These are phyloP conservation scores for Craniophora ligustri DNA, from an alignment of 2,888 invertebrate genomes.

Conservation along the genomic window DNA sequence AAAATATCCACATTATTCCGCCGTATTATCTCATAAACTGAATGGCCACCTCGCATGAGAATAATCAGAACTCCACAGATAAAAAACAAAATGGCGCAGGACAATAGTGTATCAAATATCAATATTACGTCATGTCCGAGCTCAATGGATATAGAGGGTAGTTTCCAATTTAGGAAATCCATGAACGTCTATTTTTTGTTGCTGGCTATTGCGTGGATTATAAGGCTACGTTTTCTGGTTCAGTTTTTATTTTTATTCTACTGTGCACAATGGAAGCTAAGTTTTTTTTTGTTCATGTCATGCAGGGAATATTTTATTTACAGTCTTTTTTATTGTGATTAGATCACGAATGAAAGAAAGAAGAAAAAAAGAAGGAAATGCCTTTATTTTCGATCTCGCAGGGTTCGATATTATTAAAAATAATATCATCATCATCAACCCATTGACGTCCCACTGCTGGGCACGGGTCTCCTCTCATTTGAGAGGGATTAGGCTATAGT, in stretches of 20 bases:
- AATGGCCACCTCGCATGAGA: constrained; percentile 22
- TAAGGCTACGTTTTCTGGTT: constrained; percentile 15
- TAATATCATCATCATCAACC: too few species aligned
- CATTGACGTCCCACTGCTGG: too few species aligned
- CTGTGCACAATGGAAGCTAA: too few species aligned
- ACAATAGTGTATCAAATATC: constrained; percentile 23
- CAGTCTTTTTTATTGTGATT: too few species aligned
- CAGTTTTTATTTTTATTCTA: not conserved
- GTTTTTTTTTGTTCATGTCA: too few species aligned
- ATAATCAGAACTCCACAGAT: constrained; percentile 17
- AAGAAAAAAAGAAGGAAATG: too few species aligned
- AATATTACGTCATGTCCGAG: constrained; percentile 34
- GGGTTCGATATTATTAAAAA: too few species aligned
- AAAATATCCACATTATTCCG: constrained; percentile 23
- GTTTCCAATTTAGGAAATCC: constrained; percentile 47
- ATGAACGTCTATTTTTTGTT: constrained; percentile 24
- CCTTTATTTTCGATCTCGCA: too few species aligned
- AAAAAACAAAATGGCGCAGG: constrained; percentile 18
- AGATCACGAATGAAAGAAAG: too few species aligned
- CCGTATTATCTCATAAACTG: constrained; percentile 34
- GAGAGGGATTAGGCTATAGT: too few species aligned
- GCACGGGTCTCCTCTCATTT: too few species aligned
- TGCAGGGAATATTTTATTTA: too few species aligned
- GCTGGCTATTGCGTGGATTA: constrained; percentile 27
- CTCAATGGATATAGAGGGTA: constrained; percentile 17